phyloP scores from a whole-genome alignment of 2,797 vertebrate genomes.

The Lemur catta region DNA sequence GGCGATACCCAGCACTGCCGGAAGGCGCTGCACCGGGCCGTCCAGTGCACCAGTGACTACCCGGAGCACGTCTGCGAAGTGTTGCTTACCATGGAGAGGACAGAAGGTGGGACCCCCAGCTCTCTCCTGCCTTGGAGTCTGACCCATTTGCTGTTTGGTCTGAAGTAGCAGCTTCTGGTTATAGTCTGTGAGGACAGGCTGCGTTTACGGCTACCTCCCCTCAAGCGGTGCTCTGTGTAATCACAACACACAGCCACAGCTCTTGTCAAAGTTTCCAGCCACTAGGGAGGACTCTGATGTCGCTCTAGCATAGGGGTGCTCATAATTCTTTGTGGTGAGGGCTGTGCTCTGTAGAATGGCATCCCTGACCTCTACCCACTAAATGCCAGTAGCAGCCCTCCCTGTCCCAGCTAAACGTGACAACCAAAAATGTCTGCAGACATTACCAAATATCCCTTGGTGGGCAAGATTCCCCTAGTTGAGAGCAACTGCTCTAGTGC shows the following conservation, averaged over 20 bases:
- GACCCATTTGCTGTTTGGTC: not conserved
- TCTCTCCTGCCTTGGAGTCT: not conserved
- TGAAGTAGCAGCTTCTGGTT: not conserved
- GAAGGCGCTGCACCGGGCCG: conserved; percentile 95
- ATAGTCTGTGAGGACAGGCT: not conserved
- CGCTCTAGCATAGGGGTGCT: not conserved
- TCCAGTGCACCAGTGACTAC: conserved; percentile 97
- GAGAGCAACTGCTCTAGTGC: not conserved
- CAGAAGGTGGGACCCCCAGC: conserved; percentile 88
- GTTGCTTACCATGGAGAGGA: conserved; percentile 94
- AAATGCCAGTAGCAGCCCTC: not conserved
- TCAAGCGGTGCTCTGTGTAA: not conserved
- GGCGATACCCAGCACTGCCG: conserved; percentile 94
- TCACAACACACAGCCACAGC: no score
- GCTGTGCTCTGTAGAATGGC: rapidly evolving
- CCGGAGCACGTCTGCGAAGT: conserved; percentile 98
- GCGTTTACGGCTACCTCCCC: rapidly evolving
- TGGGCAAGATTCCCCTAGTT: no score
- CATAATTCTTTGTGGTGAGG: no score
- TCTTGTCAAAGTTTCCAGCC: not conserved
- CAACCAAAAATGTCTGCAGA: not conserved
- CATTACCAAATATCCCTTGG: not conserved
- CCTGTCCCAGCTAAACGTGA: not conserved
- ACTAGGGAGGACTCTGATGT: not conserved
- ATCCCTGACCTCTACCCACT: not conserved